A percentile compares a stretch with the other conserved stretches of the same genome.
These are phyloP conservation scores for Drosophila affinis DNA, from an alignment of 2,888 invertebrate species.

Conservation along the genomic window DNA sequence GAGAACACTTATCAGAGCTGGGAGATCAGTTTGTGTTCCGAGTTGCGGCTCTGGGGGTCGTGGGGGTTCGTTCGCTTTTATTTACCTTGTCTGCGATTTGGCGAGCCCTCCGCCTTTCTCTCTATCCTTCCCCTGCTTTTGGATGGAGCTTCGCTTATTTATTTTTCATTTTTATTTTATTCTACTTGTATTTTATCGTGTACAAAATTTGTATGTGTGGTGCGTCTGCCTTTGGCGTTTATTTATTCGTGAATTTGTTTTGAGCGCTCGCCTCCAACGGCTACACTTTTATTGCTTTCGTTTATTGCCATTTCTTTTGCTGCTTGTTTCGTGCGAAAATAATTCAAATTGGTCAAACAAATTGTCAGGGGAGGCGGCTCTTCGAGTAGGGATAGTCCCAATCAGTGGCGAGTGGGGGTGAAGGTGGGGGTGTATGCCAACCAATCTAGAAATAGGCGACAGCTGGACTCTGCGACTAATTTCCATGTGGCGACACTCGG, in stretches of 20 bases:
- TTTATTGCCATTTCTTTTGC: conserved; percentile 54
- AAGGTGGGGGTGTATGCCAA: not conserved
- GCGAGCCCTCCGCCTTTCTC: conserved; percentile 22
- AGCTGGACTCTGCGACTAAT: conserved; percentile 60
- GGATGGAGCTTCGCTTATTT: conserved; percentile 42
- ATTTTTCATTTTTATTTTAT: conserved; percentile 27
- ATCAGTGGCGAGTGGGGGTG: not conserved
- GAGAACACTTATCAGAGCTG: conserved; percentile 59
- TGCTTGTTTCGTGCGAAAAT: conserved; percentile 48
- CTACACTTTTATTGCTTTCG: conserved; percentile 54
- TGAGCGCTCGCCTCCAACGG: conserved; percentile 9
- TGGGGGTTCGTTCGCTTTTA: conserved; percentile 46
- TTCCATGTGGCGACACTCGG: conserved; percentile 49
- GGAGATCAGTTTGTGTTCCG: conserved; percentile 53
- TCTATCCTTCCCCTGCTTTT: conserved; percentile 20
- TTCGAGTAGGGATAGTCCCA: not conserved
- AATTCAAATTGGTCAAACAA: conserved; percentile 68
- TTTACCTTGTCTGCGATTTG: conserved; percentile 72
- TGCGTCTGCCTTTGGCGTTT: conserved; percentile 42
- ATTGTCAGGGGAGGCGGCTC: conserved; percentile 28
- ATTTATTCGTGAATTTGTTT: conserved; percentile 32
- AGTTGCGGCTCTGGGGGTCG: conserved; percentile 45
- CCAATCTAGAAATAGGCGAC: conserved; percentile 48
- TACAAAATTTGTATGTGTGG: conserved; percentile 61
- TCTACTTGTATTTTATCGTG: conserved; percentile 28